These are phyloP conservation scores for Potorous gilbertii DNA, from an alignment of 2,797 vertebrate species.

Conservation along the genomic window DNA sequence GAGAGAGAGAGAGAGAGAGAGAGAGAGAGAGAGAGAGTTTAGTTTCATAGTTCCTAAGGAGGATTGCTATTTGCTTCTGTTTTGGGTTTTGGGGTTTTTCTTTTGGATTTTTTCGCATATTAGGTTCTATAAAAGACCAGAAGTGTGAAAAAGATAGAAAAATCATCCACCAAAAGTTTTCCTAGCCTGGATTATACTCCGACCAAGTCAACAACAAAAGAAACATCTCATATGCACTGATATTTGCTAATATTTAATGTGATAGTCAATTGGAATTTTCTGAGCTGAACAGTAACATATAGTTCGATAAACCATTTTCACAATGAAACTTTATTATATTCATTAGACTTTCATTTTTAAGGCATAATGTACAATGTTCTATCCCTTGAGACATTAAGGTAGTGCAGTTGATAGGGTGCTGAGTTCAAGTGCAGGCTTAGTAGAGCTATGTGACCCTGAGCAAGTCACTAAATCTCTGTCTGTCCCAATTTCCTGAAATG, in stretches of 20 bases:
- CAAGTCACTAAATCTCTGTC: background rate
- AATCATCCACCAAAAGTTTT: background rate
- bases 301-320: constrained; percentile 1
- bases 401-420: background rate
- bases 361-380: background rate
- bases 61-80: no score
- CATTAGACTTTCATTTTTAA: background rate
- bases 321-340: background rate
- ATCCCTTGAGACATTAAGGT: background rate
- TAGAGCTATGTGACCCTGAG: background rate
- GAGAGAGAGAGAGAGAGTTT: no score
- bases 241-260: background rate
- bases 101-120: background rate
- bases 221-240: background rate
- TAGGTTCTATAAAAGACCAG: constrained; percentile 1
- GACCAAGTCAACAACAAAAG: background rate
- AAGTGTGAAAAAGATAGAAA: background rate
- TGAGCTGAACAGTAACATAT: background rate
- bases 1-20: no score
- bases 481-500: background rate
- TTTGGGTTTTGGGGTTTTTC: no score
- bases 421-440: background rate
- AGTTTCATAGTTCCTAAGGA: background rate
- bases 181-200: background rate
- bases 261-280: background rate